Evolutionary conservation across 2,888 invertebrate species (phyloP).

Genomic region (Pomacea canaliculata): DNA sequence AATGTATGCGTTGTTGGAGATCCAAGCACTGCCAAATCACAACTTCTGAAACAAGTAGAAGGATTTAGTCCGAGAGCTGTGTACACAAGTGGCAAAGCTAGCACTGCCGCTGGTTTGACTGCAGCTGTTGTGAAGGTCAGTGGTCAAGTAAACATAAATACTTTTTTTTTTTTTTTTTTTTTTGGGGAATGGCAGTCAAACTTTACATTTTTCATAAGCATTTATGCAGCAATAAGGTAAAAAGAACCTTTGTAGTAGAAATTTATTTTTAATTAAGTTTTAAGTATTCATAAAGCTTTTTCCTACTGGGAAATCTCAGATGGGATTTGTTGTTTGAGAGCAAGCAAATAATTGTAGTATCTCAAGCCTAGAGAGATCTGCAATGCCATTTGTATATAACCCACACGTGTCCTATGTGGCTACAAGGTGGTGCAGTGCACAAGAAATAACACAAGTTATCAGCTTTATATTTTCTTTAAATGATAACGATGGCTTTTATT

Average conservation of each 20-base stretch:
- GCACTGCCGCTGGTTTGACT: conserved; percentile 96
- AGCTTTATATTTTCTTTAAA: too few relatives aligned
- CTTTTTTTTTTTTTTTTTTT: neutral
- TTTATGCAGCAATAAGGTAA: neutral
- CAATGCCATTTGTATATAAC: too few relatives aligned
- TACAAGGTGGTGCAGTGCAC: too few relatives aligned
- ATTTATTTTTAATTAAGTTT: too few relatives aligned
- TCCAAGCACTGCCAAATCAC: conserved; percentile 98
- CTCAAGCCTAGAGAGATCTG: too few relatives aligned
- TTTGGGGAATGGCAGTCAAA: neutral
- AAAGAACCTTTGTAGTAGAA: neutral
- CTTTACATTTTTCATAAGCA: neutral
- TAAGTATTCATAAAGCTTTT: too few relatives aligned
- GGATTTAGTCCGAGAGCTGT: conserved; percentile 96
- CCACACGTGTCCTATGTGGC: too few relatives aligned
- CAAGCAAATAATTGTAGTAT: too few relatives aligned
- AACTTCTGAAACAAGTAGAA: conserved; percentile 90
- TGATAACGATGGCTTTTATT: too few relatives aligned
- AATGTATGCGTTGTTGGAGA: conserved; percentile 99
- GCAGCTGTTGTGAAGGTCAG: conserved; percentile 91
- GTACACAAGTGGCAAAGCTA: conserved; percentile 99
- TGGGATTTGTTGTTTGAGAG: too few relatives aligned
- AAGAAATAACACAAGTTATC: too few relatives aligned
- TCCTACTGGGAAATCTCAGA: too few relatives aligned
- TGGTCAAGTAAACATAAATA: neutral